These are phyloP conservation scores for Bimastos eiseni DNA, from an alignment of 2,888 invertebrate genomes.

Conservation along the genomic window DNA sequence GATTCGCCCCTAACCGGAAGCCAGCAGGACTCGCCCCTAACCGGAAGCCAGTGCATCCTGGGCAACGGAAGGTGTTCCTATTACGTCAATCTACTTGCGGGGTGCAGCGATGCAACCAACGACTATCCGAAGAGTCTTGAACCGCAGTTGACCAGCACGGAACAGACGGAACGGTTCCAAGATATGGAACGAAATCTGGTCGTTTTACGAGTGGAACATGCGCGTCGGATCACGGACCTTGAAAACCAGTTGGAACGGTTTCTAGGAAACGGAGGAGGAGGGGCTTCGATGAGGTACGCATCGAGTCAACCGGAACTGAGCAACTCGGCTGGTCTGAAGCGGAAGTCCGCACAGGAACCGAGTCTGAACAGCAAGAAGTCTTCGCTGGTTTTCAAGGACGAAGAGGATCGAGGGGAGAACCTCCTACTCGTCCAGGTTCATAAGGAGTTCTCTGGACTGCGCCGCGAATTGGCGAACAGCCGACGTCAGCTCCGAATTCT, in stretches of 20 bases:
- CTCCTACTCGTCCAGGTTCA: conserved; percentile 38
- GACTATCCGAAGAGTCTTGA: conserved; percentile 72
- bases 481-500: conserved; percentile 24
- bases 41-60: conserved; percentile 23
- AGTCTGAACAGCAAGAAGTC: neutral
- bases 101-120: conserved; percentile 71
- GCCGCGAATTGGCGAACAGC: conserved; percentile 26
- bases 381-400: conserved; percentile 7
- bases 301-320: neutral
- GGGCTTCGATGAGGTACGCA: neutral
- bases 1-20: neutral
- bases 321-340: neutral
- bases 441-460: conserved; percentile 36
- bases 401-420: conserved; percentile 36
- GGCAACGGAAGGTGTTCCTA: conserved; percentile 36
- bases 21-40: neutral
- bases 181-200: conserved; percentile 72
- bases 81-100: conserved; percentile 33
- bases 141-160: conserved; percentile 95
- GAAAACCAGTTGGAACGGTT: conserved; percentile 35
- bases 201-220: conserved; percentile 31
- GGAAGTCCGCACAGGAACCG: neutral
- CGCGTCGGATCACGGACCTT: conserved; percentile 31
- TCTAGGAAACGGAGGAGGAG: conserved; percentile 8
- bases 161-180: conserved; percentile 95